A percentile compares a stretch with the other conserved stretches of the same genome.
Evolutionary conservation across 2,888 invertebrate genomes (phyloP).

Genomic region (Sturmia bella): DNA sequence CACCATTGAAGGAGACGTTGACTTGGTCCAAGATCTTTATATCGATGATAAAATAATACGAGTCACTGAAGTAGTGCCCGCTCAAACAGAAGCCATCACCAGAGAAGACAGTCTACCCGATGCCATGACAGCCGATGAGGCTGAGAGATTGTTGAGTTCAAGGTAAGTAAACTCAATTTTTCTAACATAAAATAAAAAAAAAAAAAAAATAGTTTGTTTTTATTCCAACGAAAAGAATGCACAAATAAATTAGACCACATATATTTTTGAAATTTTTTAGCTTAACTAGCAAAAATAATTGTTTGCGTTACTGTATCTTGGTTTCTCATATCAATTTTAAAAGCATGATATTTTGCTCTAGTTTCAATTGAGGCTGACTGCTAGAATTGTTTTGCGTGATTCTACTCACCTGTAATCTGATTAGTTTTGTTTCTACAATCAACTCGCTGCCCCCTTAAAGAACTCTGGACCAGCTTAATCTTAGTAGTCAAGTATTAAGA

Average conservation of each 20-base stretch:
- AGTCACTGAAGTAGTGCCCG: conserved; percentile 51
- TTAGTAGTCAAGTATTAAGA: too few species aligned
- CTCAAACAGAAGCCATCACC: conserved; percentile 50
- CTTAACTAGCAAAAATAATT: too few species aligned
- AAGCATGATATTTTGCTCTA: too few species aligned
- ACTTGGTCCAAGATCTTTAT: conserved; percentile 66
- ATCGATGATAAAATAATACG: conserved; percentile 65
- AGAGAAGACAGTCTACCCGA: conserved; percentile 82
- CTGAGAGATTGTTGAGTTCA: conserved; percentile 92
- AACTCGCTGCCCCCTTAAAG: too few species aligned
- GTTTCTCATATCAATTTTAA: too few species aligned
- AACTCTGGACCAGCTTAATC: too few species aligned
- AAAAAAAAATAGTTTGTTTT: background rate
- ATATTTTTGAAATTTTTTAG: background rate
- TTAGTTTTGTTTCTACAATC: too few species aligned
- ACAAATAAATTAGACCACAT: conserved; percentile 35
- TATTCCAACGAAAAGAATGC: conserved; percentile 28
- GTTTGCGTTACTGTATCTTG: too few species aligned
- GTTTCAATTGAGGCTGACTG: too few species aligned
- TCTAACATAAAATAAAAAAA: background rate
- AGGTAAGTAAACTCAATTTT: conserved; percentile 84
- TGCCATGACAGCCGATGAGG: conserved; percentile 92
- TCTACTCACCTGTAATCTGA: too few species aligned
- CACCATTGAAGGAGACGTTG: conserved; percentile 80
- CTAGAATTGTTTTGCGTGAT: too few species aligned